Conservation (phyloP, 2,797 vertebrate genomes). For the Myripristis murdjan region DNA sequence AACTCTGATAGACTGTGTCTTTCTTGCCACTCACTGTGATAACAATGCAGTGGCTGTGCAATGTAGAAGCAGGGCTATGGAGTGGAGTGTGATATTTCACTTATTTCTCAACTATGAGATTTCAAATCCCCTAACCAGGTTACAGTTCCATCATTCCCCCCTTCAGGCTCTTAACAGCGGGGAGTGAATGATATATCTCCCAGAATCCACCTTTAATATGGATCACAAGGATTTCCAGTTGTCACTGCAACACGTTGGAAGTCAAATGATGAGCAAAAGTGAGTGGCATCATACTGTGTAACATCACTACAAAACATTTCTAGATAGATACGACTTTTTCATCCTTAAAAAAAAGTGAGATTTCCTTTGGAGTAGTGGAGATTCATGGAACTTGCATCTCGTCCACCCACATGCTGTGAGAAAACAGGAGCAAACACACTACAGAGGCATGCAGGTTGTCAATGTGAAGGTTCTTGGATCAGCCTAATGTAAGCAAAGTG, state of each 20-base stretch:
- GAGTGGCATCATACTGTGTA: conserved; percentile 12
- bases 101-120: not conserved
- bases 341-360: not conserved
- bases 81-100: not conserved
- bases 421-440: not conserved
- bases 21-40: too few species aligned
- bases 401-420: not conserved
- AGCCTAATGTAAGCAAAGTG: not conserved
- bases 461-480: not conserved
- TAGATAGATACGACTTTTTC: conserved; percentile 19
- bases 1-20: not conserved
- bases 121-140: conserved; percentile 26
- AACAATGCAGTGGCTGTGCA: not conserved
- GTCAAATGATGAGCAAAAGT: conserved; percentile 19
- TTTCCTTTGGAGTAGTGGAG: not conserved
- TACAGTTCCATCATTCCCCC: conserved; percentile 43
- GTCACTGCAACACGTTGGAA: conserved; percentile 41
- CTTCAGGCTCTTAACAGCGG: conserved; percentile 30
- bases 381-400: conserved; percentile 2
- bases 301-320: conserved; percentile 7
- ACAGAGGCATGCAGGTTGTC: conserved; percentile 3
- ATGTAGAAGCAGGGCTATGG: not conserved
- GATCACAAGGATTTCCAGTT: conserved; percentile 29
- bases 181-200: not conserved
- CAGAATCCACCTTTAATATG: conserved; percentile 12